These are phyloP conservation scores for Philonicus albiceps DNA, from an alignment of 2,888 invertebrate species.

Conservation along the genomic window DNA sequence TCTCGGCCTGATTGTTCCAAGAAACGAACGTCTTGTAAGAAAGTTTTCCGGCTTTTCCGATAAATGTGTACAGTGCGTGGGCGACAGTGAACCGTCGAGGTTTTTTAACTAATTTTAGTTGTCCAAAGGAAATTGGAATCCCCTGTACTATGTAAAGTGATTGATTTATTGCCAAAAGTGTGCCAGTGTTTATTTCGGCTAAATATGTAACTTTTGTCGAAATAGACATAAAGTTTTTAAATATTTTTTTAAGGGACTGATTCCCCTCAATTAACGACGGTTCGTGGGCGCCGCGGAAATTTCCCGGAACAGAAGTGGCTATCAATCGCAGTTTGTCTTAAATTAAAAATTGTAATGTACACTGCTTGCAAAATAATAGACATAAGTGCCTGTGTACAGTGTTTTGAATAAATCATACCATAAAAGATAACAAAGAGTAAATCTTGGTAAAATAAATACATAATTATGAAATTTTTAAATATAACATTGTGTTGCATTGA, in stretches of 20 bases:
- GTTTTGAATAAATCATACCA: not conserved
- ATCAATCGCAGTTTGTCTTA: not conserved
- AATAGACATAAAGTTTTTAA: not conserved
- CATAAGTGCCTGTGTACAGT: not conserved
- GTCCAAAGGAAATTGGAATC: not conserved
- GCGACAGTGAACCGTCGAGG: not conserved
- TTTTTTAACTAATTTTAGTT: slow-evolving; percentile 21
- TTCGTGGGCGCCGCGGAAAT: not conserved
- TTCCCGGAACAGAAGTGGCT: not conserved
- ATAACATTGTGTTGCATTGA: no score
- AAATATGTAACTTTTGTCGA: not conserved
- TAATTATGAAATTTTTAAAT: no score
- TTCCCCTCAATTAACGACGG: not conserved
- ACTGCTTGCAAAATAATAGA: not conserved
- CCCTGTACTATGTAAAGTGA: not conserved
- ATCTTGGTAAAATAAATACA: no score
- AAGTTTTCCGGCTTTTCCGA: slow-evolving; percentile 5
- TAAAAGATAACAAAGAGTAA: no score
- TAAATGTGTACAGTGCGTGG: not conserved
- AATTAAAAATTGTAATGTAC: not conserved
- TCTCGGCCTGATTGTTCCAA: not conserved
- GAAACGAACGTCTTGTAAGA: not conserved
- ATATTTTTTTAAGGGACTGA: not conserved
- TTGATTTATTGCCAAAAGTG: slow-evolving; percentile 23
- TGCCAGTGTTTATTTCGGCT: not conserved